Evolutionary conservation across 1,140 invertebrate species (phyloP), one percentile per base, ranked within the genome.

Genomic region (Papilio polytes): DNA sequence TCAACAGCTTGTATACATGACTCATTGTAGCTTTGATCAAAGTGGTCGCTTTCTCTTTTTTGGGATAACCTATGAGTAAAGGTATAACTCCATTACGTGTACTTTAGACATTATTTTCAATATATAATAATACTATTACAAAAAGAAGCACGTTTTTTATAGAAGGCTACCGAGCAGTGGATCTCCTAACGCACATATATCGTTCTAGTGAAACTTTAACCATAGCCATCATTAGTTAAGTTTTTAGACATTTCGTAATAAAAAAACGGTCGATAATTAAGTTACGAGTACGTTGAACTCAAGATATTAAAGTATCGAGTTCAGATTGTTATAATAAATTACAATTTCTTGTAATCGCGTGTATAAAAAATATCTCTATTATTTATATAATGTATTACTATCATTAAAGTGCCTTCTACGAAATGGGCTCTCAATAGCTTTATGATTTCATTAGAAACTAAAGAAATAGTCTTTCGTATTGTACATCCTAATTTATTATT

Each of bases 291-390:
- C 59, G 10, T 63, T 63, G 59, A 63, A 63, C 59, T 26, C 22
- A 26, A 63, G 59, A 63, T 63, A 63, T 63, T 26, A 63, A 63
- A 31, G 59, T 63, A 63, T 63, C 59, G 59, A 26, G 59, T 63
- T 26, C 59, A 26, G 59, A 63, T 13, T 63, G 59, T 63, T 26
- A 9, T 63, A 63, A 63, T 63, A 26, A 63, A 63, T 63, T 26
- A 63, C 20, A 22, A 63, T 63, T 63, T 26, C 22, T 63, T 10
- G 59, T 26, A 63, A 26, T 63, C 22, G 22, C 59, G 26, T 13
- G 20, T 31, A 63, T 22, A 26, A 63, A 63, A 63, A 63, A 63
- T 26, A 63, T 63, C 22, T 26, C 59, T 26, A 63, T 63, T 63
- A 13, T 63, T 63, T 15, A 0, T 26, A 63, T 31, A 63, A 26